Percentiles rank a stretch among this genome's conserved stretches.
phyloP scores from a whole-genome alignment of 2,113 vertebrate genomes.

The Coptodon rendalli region DNA sequence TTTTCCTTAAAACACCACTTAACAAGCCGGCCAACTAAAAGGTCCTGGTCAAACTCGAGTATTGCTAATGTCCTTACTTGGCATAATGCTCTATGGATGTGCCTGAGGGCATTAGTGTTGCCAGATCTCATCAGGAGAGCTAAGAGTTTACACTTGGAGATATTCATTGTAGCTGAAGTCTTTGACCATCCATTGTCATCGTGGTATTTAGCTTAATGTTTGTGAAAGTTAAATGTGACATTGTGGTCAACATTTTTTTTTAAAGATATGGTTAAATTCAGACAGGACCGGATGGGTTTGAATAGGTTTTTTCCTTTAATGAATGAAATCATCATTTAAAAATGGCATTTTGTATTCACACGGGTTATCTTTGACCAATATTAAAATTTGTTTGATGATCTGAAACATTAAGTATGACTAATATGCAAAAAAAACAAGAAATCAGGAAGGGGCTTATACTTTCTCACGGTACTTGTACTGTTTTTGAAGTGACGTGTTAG shows the following conservation, averaged over 20 bases:
- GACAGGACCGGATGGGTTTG: neutral
- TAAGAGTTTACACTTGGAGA: constrained; percentile 39
- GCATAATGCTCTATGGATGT: constrained; percentile 43
- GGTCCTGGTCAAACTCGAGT: constrained; percentile 65
- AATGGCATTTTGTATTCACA: neutral
- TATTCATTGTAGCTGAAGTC: constrained; percentile 39
- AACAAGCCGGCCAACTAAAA: constrained; percentile 47
- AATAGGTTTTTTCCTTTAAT: neutral
- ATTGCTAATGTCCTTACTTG: constrained; percentile 41
- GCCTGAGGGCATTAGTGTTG: constrained; percentile 40
- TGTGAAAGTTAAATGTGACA: constrained; percentile 29
- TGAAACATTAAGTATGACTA: neutral
- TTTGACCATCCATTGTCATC: constrained; percentile 22
- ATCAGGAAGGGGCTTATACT: neutral
- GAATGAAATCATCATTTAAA: neutral
- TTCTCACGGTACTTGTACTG: neutral
- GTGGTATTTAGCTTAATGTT: constrained; percentile 49
- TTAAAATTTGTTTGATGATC: neutral
- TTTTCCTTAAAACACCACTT: constrained; percentile 39
- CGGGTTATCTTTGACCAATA: neutral
- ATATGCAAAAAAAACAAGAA: neutral
- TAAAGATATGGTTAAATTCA: neutral
- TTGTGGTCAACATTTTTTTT: neutral
- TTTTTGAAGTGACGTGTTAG: neutral
- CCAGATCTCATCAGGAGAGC: constrained; percentile 39